Percentiles rank a stretch among this genome's conserved stretches.
These are phyloP conservation scores for Gavia stellata DNA, from an alignment of 2,113 vertebrate species.

Conservation along the genomic window DNA sequence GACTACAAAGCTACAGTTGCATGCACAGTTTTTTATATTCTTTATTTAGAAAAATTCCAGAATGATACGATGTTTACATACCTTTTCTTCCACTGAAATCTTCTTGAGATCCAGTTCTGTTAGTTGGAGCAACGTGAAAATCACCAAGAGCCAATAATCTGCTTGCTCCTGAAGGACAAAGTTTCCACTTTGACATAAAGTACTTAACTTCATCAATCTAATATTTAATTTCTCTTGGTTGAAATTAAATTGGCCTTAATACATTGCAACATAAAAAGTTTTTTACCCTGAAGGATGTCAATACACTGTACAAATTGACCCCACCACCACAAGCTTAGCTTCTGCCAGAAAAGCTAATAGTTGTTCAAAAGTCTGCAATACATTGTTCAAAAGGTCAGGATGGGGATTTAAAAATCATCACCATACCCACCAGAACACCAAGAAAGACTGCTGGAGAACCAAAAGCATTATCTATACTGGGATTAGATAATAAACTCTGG, in stretches of 20 bases:
- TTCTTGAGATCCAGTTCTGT: conserved; percentile 81
- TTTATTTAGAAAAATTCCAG: not conserved
- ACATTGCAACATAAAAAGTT: not conserved
- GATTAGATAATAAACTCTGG: not conserved
- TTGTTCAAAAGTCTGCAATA: not conserved
- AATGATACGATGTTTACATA: not conserved
- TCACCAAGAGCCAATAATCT: conserved; percentile 77
- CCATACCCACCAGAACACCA: not conserved
- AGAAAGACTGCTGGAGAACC: not conserved
- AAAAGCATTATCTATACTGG: not conserved
- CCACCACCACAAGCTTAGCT: not conserved
- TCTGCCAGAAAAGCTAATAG: not conserved
- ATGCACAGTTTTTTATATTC: not conserved
- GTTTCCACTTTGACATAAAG: not conserved
- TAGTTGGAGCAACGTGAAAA: conserved; percentile 83
- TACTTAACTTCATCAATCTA: not conserved
- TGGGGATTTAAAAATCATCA: not conserved
- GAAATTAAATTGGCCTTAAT: not conserved
- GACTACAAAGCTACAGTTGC: not conserved
- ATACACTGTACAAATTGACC: not conserved
- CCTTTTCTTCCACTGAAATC: conserved; percentile 88
- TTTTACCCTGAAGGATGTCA: not conserved
- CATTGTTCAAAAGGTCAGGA: not conserved
- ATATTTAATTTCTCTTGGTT: accelerated
- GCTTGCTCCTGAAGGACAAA: conserved; percentile 73